These are phyloP conservation scores for Pinna nobilis DNA, from an alignment of 1,140 invertebrate species.

Conservation along the genomic window DNA sequence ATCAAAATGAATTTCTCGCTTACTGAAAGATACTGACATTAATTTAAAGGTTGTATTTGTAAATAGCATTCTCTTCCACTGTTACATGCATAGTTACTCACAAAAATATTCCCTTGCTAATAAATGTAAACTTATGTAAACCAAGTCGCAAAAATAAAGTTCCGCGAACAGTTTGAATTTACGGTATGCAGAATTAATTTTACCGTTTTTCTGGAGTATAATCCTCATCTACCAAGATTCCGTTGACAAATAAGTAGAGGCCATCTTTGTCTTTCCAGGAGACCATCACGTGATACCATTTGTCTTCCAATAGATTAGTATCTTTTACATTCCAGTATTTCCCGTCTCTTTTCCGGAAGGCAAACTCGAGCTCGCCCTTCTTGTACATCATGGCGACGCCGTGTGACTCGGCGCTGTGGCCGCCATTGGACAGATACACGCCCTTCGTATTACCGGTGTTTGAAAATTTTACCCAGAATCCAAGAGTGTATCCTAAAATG, in stretches of 20 bases:
- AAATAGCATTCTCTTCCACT: not conserved
- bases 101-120: not conserved
- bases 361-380: constrained; percentile 60
- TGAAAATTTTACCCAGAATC: constrained; percentile 69
- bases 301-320: constrained; percentile 58
- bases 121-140: not conserved
- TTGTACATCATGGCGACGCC: constrained; percentile 72
- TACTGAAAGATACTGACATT: no score
- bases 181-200: not conserved
- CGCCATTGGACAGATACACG: constrained; percentile 72
- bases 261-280: constrained; percentile 63
- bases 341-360: constrained; percentile 61
- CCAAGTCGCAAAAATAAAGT: no score
- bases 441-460: constrained; percentile 46
- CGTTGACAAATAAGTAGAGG: constrained; percentile 67
- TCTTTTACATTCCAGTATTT: constrained; percentile 61
- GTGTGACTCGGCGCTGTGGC: constrained; percentile 61
- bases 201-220: constrained; percentile 38
- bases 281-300: constrained; percentile 71
- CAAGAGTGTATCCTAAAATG: constrained; percentile 69
- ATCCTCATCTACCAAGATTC: constrained; percentile 51
- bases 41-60: no score
- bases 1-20: no score
- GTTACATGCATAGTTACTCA: not conserved
- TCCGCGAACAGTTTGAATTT: not conserved